Base-by-base conservation (phyloP, 1,140 invertebrate genomes). In the Littorina saxatilis region DNA sequence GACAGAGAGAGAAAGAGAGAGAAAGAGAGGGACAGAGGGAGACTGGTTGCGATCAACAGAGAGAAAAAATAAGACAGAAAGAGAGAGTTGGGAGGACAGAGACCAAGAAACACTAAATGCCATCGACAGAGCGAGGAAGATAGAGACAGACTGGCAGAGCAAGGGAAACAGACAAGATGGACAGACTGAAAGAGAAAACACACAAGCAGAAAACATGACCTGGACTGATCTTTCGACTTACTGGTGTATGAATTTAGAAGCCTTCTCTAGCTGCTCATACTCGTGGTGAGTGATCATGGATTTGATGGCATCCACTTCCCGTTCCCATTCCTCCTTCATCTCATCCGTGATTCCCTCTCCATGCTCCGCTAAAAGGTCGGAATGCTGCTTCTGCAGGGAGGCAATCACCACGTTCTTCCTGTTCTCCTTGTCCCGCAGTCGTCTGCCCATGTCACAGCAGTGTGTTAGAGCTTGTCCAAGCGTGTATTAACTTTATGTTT, bases 371-470 rank as follows among this genome's bases (percentile, higher is more conserved):
- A 15, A 63, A 35, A 27, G 29, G 61, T 27, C 61, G 85, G 95
- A n/a, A n/a, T n/a, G 94, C 86, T 95, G 94, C 85, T 95, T 95
- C n/a, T n/a, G n/a, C 91, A 98, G 94, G 79, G 95, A 95, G 84
- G 95, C 94, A 63, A 95, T 94, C 66, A 98, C 95, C 39, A 95
- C 95, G 86, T 97, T 96, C 79, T 98, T 94, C 85, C 96, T 93
- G 83, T 96, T 95, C 83, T 96, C 95, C 92, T 98, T 98, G 85
- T 97, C 96, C 74, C 97, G 95, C 80, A 98, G 94, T 43, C 96
- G 94, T 87, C 91, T 91, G 79, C 20, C 37, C 17, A 37, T 73
- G 7, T 39, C 37, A 20, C 9, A 27, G 11, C 9, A 35, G 70
- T 27, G 20, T n/a, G 17, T 73, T 32, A 13, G 20, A 5, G n/a